These are phyloP conservation scores for Gymnodraco acuticeps DNA, from an alignment of 2,797 vertebrate genomes.

Conservation along the genomic window DNA sequence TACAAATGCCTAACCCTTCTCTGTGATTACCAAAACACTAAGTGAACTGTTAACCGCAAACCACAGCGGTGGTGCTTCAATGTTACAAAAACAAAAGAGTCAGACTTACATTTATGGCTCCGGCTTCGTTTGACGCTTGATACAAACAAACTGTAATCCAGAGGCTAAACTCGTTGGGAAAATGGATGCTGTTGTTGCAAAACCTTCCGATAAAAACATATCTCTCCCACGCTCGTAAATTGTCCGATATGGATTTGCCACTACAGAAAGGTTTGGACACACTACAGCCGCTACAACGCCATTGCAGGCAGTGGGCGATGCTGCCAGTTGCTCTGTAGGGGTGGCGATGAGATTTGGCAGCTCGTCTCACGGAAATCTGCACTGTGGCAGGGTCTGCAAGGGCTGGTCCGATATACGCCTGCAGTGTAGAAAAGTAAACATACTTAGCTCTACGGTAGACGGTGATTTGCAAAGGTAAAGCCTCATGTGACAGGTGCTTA, in stretches of 20 bases:
- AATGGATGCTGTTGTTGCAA: conserved; percentile 38
- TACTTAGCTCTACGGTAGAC: background rate
- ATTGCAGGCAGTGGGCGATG: conserved; percentile 84
- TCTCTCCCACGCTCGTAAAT: conserved; percentile 49
- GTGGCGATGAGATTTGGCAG: conserved; percentile 56
- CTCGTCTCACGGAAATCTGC: conserved; percentile 40
- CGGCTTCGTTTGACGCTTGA: conserved; percentile 55
- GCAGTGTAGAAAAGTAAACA: background rate
- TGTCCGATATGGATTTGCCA: conserved; percentile 66
- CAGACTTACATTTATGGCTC: conserved; percentile 84
- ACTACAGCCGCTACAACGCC: conserved; percentile 78
- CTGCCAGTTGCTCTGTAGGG: conserved; percentile 76
- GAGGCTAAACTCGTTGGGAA: conserved; percentile 27
- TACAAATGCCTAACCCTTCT: background rate
- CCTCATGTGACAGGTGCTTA: conserved; percentile 81
- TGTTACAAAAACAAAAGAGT: conserved; percentile 85
- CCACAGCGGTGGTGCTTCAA: conserved; percentile 64
- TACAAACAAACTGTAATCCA: conserved; percentile 61
- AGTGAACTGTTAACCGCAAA: conserved; percentile 59
- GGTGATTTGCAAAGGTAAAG: conserved; percentile 14
- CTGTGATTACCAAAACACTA: conserved; percentile 36
- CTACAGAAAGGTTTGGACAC: conserved; percentile 72
- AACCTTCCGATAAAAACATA: conserved; percentile 47
- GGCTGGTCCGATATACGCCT: conserved; percentile 11
- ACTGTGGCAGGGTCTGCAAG: background rate